These are phyloP conservation scores for Apostichopus japonicus DNA, from an alignment of 35 echinoderm and acorn worm genomes.

Conservation along the genomic window DNA sequence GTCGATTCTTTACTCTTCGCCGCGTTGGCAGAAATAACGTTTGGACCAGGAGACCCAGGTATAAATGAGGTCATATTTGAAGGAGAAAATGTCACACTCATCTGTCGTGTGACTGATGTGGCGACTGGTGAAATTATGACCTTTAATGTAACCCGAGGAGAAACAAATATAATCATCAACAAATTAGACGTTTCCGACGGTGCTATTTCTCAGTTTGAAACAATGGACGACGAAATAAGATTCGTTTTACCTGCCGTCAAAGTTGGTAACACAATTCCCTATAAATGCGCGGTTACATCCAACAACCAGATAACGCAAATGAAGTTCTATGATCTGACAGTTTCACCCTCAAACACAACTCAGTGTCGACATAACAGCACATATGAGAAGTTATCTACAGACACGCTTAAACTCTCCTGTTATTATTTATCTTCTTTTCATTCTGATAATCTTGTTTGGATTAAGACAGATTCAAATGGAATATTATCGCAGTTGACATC, in stretches of 20 bases:
- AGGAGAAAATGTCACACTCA: neutral
- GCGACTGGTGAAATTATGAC: neutral
- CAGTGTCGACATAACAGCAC: neutral
- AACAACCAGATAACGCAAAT: neutral
- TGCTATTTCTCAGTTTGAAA: neutral
- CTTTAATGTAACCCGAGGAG: neutral
- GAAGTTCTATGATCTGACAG: neutral
- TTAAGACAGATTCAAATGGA: neutral
- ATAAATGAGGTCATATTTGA: neutral
- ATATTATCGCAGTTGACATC: neutral
- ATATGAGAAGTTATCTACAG: neutral
- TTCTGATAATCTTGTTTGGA: neutral
- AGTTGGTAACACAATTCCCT: neutral
- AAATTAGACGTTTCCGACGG: neutral
- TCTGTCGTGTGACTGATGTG: neutral
- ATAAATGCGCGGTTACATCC: neutral
- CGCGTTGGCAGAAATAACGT: neutral
- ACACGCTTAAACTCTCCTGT: neutral
- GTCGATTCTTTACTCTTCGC: too few relatives aligned
- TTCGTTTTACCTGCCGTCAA: neutral
- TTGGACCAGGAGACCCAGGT: neutral
- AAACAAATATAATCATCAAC: neutral
- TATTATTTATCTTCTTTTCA: neutral
- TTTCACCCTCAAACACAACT: neutral
- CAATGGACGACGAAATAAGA: neutral